Evolutionary conservation across 2,888 invertebrate genomes (phyloP).

Genomic region (Clistopyga incitator): DNA sequence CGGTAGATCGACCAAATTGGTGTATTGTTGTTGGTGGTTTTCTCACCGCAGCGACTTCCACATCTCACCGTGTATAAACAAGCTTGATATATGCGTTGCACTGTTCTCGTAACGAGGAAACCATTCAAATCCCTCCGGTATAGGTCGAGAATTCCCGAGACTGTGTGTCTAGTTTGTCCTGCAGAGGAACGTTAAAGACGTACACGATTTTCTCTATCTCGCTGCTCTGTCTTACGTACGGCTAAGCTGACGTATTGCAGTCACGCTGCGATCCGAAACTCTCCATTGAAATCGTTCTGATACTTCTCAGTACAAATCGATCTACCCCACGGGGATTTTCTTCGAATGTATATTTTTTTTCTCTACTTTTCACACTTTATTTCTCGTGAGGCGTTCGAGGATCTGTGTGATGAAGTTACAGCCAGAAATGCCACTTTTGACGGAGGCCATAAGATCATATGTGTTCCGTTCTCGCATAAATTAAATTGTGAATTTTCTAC

Average conservation of each 20-base stretch:
- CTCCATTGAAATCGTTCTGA: conserved; percentile 66
- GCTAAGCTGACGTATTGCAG: conserved; percentile 31
- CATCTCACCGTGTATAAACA: conserved; percentile 70
- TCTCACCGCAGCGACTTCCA: conserved; percentile 54
- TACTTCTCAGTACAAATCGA: conserved; percentile 35
- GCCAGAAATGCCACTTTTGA: neutral
- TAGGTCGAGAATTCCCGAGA: conserved; percentile 60
- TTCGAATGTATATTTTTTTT: neutral
- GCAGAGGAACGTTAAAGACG: conserved; percentile 64
- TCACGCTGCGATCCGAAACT: conserved; percentile 70
- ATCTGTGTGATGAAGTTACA: neutral
- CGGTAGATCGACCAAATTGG: conserved; percentile 75
- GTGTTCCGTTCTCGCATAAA: neutral
- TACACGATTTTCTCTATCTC: conserved; percentile 63
- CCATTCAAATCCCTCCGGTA: conserved; percentile 17
- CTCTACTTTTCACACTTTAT: neutral
- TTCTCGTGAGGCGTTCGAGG: conserved; percentile 1
- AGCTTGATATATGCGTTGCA: conserved; percentile 72
- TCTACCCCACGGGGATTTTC: neutral
- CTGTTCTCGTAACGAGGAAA: conserved; percentile 54
- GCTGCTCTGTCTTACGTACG: conserved; percentile 58
- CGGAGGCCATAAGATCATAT: neutral
- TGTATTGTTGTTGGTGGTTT: conserved; percentile 74
- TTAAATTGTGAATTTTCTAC: no score
- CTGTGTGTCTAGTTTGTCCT: conserved; percentile 69